phyloP scores from a whole-genome alignment of 64 coral and sea anemone genomes.

The Stylophora pistillata region DNA sequence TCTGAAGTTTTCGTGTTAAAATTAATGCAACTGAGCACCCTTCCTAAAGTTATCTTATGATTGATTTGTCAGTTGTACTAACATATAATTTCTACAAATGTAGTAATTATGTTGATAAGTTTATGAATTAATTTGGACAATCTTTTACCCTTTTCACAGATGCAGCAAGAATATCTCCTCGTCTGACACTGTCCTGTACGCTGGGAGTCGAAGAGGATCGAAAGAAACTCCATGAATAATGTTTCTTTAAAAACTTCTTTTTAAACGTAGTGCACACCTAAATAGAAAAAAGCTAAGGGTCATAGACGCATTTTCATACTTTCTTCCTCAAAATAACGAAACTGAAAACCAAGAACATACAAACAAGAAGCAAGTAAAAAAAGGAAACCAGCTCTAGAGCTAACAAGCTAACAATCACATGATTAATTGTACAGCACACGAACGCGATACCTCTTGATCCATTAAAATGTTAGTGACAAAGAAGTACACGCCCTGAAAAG shows the following conservation, averaged over 20 bases:
- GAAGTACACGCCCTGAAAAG: constrained; percentile 69
- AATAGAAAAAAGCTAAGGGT: not conserved
- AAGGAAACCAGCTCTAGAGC: too few species aligned
- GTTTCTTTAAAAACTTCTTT: constrained; percentile 15
- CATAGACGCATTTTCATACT: not conserved
- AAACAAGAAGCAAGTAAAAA: too few species aligned
- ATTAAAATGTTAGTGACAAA: constrained; percentile 42
- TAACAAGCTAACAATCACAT: too few species aligned
- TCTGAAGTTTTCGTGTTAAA: too few species aligned
- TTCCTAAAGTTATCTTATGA: too few species aligned
- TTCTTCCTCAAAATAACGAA: not conserved
- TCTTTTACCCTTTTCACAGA: constrained; percentile 18
- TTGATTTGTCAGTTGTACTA: not conserved
- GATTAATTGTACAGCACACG: too few species aligned
- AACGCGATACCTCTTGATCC: constrained; percentile 24
- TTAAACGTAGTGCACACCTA: constrained; percentile 28
- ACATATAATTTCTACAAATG: not conserved
- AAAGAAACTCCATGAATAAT: not conserved
- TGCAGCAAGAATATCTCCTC: constrained; percentile 3
- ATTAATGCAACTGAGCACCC: too few species aligned
- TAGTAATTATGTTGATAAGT: too few species aligned
- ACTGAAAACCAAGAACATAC: not conserved
- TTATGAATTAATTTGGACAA: not conserved
- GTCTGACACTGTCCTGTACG: constrained; percentile 6
- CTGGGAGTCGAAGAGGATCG: not conserved